Evolutionary conservation across 2,113 vertebrate species (phyloP).

Genomic region (Bujurquina vittata): DNA sequence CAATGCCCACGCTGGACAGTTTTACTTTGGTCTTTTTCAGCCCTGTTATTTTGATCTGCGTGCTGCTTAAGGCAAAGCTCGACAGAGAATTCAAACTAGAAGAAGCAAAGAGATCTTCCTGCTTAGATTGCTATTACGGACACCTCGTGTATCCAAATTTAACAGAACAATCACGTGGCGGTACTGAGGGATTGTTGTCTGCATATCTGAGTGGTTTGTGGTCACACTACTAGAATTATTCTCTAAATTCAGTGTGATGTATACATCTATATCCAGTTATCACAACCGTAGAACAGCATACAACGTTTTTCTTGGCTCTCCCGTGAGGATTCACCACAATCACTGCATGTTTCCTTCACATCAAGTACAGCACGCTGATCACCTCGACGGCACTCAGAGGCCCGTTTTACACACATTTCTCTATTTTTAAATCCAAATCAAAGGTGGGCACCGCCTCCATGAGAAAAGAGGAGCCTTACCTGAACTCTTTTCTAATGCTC

Average conservation of each 20-base stretch:
- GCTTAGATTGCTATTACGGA: conserved; percentile 24
- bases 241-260: background rate
- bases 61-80: conserved; percentile 26
- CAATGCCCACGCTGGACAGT: conserved; percentile 50
- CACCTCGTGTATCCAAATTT: conserved; percentile 37
- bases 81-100: conserved; percentile 26
- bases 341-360: background rate
- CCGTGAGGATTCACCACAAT: background rate
- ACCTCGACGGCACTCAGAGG: background rate
- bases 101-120: conserved; percentile 24
- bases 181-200: background rate
- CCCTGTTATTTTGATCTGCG: conserved; percentile 60
- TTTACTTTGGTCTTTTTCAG: conserved; percentile 67
- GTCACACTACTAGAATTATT: background rate
- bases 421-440: background rate
- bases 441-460: background rate
- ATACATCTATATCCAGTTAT: background rate
- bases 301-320: background rate
- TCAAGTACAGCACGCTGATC: background rate
- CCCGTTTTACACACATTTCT: background rate
- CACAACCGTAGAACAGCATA: background rate
- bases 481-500: background rate
- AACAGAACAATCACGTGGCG: conserved; percentile 11
- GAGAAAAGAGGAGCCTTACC: too few species aligned
- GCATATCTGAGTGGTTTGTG: background rate